Base-by-base conservation (phyloP, 2,113 vertebrate genomes). In the Colossoma macropomum region DNA sequence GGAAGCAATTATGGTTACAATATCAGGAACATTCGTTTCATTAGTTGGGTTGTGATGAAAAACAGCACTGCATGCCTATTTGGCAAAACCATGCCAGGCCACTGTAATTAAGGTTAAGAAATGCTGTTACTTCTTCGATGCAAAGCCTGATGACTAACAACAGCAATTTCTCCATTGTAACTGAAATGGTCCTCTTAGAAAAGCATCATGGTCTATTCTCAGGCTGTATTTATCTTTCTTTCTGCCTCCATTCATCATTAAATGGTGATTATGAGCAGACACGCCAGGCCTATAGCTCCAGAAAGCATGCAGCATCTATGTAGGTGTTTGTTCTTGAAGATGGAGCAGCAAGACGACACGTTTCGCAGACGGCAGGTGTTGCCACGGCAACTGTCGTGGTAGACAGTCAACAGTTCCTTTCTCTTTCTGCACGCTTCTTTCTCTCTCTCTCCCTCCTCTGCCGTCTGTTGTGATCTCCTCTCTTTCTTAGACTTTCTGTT, bases 301-400 rank as follows among this genome's bases (percentile, higher is more conserved):
- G 77, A 86, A 54, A 38, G 48, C 62, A 45, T 80, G 17, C 50
- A 30, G 48, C 73, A 71, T 86, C 56, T 48, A 41, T 71, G 16
- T 72, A 79, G 77, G 74, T 87, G 77, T 84, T 73, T 69, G 45
- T 79, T 71, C 11, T 16, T n/a, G 11, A 28, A 74, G 77, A 76
- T 70, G 54, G 63, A 75, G 65, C 74, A 21, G 38, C 75, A 75
- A 85, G 75, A 71, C 66, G 48, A 54, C 54, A 68, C 48, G 16
- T 59, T 83, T 65, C 75, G n/a, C 77, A 81, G 81, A 71, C 38
- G 45, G 78, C 30, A 13, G 54, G 41, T 68, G 69, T 81, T 84
- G 69, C 84, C 71, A 84, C 28, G 81, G 82, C 81, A 79, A 88
- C 84, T 50, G 32, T 85, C 41, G 48, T 81, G 74, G 75, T 73